phyloP scores from a whole-genome alignment of 2,113 vertebrate species.

The Cephalopholis sonnerati region DNA sequence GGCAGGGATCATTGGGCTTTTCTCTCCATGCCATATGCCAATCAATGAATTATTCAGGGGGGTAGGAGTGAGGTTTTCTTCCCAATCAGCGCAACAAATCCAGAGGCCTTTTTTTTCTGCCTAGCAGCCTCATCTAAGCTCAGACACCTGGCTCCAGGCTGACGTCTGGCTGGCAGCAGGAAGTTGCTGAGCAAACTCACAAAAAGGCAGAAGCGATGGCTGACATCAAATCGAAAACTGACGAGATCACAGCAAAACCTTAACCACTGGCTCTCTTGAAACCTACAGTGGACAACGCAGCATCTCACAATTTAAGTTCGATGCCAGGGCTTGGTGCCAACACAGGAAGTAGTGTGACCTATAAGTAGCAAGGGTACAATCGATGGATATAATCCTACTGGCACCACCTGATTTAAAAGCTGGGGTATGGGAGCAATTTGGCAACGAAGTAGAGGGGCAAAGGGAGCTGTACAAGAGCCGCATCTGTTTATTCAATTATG shows the following conservation, averaged over 20 bases:
- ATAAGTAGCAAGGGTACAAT: neutral
- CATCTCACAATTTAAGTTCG: neutral
- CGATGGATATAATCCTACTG: no score
- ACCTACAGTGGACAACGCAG: neutral
- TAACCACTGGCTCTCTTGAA: neutral
- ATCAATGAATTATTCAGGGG: conserved; percentile 81
- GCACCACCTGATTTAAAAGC: no score
- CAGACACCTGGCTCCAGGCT: conserved; percentile 7
- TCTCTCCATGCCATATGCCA: conserved; percentile 76
- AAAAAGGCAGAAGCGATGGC: neutral
- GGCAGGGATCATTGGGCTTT: conserved; percentile 64
- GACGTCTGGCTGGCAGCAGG: neutral
- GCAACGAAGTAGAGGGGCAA: no score
- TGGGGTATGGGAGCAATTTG: no score
- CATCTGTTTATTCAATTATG: no score
- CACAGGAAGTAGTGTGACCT: neutral
- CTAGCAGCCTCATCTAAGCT: neutral
- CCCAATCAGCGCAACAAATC: conserved; percentile 64
- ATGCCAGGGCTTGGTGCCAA: neutral
- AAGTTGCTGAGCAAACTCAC: conserved; percentile 18
- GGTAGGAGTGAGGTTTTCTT: conserved; percentile 57
- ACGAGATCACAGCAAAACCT: neutral
- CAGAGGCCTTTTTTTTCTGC: conserved; percentile 23
- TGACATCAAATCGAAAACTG: neutral
- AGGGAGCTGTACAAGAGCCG: no score